Evolutionary conservation across 2,888 invertebrate species (phyloP).

Genomic region (Malachius bipustulatus): DNA sequence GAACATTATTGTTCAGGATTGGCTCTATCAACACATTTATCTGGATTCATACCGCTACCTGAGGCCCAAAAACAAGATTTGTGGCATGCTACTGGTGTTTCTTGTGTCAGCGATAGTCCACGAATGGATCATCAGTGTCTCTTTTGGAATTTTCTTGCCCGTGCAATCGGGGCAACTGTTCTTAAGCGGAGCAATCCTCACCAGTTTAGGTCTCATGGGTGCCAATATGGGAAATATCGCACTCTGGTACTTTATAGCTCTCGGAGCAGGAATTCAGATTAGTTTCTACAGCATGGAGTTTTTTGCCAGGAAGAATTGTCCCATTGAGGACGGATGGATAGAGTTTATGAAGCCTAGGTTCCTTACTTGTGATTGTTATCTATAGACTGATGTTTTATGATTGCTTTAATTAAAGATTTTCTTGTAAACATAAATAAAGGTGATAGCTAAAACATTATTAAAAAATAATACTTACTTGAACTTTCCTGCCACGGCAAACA

Average conservation of each 20-base stretch:
- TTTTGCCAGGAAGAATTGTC: constrained; percentile 61
- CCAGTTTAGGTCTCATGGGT: constrained; percentile 40
- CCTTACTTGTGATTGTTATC: constrained; percentile 28
- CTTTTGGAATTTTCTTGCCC: constrained; percentile 80
- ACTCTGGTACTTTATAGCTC: constrained; percentile 68
- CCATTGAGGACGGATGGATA: constrained; percentile 39
- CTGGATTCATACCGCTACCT: constrained; percentile 47
- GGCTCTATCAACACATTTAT: constrained; percentile 83
- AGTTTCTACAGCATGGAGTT: constrained; percentile 78
- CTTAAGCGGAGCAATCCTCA: constrained; percentile 48
- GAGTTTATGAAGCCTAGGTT: constrained; percentile 42
- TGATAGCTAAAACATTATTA: no score
- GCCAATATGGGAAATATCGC: constrained; percentile 59
- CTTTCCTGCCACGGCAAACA: no score
- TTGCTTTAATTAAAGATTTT: no score
- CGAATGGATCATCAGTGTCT: constrained; percentile 70
- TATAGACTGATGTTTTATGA: no score
- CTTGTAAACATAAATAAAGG: no score
- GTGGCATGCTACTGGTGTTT: constrained; percentile 56
- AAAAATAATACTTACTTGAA: no score
- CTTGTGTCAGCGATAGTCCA: constrained; percentile 76
- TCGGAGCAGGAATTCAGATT: constrained; percentile 66
- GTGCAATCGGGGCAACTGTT: constrained; percentile 69
- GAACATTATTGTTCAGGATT: constrained; percentile 93
- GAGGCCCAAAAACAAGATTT: constrained; percentile 35